A percentile compares a stretch with the other conserved stretches of the same genome.
Conservation (phyloP, 2,113 vertebrate genomes). For the Tautogolabrus adspersus region DNA sequence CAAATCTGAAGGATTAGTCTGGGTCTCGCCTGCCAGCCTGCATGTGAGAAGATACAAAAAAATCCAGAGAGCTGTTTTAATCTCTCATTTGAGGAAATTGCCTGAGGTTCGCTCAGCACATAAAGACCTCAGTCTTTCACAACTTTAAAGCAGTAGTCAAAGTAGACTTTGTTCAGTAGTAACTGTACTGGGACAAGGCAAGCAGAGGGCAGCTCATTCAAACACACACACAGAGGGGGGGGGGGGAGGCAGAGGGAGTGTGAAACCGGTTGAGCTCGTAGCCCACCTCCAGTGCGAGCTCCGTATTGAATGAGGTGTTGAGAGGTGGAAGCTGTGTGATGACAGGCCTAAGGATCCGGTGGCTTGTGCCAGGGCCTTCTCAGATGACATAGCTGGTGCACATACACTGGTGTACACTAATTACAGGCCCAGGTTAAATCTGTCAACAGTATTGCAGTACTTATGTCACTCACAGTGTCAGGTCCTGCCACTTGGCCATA, state of each 20-base stretch:
- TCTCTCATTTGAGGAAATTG: conserved; percentile 47
- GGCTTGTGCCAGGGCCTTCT: conserved; percentile 50
- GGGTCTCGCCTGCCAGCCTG: conserved; percentile 31
- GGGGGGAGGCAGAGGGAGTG: conserved; percentile 28
- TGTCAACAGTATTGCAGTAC: conserved; percentile 63
- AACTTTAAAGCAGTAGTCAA: conserved; percentile 38
- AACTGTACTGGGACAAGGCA: conserved; percentile 42
- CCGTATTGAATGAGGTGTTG: conserved; percentile 56
- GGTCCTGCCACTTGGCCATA: conserved; percentile 35
- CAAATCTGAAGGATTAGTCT: conserved; percentile 42
- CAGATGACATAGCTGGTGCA: conserved; percentile 59
- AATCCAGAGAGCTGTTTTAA: conserved; percentile 24
- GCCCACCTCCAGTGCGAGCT: conserved; percentile 37
- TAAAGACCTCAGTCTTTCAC: conserved; percentile 38
- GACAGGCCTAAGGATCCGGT: conserved; percentile 63
- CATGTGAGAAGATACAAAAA: conserved; percentile 47
- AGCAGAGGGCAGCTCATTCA: conserved; percentile 35
- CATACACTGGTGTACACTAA: conserved; percentile 48
- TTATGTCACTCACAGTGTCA: conserved; percentile 63
- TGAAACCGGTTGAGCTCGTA: conserved; percentile 38
- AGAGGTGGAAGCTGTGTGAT: conserved; percentile 64
- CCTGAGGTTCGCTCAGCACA: conserved; percentile 36
- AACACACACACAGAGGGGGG: conserved; percentile 18
- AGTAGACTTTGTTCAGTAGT: conserved; percentile 51
- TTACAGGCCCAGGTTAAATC: conserved; percentile 62